Evolutionary conservation across 1,140 invertebrate genomes (phyloP).

Genomic region (Thaumatotibia leucotreta): DNA sequence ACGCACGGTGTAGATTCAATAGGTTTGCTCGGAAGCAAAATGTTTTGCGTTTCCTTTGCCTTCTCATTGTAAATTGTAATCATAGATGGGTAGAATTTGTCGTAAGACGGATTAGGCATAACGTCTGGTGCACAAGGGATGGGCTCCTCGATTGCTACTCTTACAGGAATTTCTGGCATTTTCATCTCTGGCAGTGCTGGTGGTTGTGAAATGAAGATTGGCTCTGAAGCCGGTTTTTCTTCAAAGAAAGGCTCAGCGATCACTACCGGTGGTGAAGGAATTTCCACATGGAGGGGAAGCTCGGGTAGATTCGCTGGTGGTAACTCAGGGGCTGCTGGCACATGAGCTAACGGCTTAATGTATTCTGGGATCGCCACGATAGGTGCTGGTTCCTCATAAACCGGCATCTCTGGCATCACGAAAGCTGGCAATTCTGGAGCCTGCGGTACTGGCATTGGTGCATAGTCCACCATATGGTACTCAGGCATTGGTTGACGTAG

Average conservation of each 20-base stretch:
- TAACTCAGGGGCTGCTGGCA: conserved; percentile 13
- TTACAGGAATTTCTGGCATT: neutral
- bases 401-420: neutral
- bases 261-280: conserved; percentile 11
- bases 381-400: neutral
- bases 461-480: neutral
- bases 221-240: neutral
- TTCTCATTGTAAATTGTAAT: neutral
- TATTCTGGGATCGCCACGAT: neutral
- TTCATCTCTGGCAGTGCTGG: neutral
- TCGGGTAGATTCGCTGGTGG: conserved; percentile 6
- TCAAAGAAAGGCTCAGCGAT: neutral
- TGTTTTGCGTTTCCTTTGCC: neutral
- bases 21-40: neutral
- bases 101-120: neutral
- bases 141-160: neutral
- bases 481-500: neutral
- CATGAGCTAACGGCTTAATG: neutral
- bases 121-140: neutral
- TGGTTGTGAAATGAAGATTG: neutral
- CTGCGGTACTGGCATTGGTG: neutral
- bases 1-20: neutral
- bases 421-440: neutral
- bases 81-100: neutral
- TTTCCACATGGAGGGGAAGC: neutral